phyloP scores from a whole-genome alignment of 1,140 invertebrate genomes.

The Cotesia glomerata region DNA sequence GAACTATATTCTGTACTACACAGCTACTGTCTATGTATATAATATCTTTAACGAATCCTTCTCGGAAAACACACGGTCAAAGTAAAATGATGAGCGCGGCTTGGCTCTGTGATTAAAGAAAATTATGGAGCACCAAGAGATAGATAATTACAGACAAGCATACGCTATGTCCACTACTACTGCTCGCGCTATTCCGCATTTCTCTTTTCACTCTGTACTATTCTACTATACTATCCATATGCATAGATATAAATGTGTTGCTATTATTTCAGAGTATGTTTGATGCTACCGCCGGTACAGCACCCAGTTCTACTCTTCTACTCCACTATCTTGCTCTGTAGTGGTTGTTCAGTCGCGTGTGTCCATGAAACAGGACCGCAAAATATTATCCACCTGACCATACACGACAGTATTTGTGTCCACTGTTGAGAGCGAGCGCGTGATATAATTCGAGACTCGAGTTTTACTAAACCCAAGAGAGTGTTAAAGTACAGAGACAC shows the following conservation, averaged over 20 bases:
- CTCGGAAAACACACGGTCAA: conserved; percentile 38
- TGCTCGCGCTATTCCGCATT: not conserved
- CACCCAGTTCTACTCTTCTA: no score
- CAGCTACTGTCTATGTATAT: not conserved
- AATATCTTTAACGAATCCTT: conserved; percentile 39
- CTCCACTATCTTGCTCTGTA: no score
- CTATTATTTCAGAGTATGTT: not conserved
- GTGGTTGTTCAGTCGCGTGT: no score
- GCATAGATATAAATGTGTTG: not conserved
- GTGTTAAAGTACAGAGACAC: not conserved
- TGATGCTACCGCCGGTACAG: not conserved
- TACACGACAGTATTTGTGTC: not conserved
- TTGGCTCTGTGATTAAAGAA: conserved; percentile 58
- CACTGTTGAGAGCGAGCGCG: not conserved
- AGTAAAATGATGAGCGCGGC: conserved; percentile 36
- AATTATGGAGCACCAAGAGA: conserved; percentile 48
- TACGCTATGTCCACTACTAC: not conserved
- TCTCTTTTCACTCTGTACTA: not conserved
- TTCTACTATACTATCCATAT: not conserved
- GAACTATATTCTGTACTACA: not conserved
- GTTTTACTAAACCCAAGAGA: no score
- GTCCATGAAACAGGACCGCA: no score
- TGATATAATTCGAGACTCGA: no score
- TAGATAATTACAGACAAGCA: conserved; percentile 52
- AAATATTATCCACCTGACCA: not conserved